Evolutionary conservation across 2,797 vertebrate genomes (phyloP).

Genomic region (Rachycentron canadum): DNA sequence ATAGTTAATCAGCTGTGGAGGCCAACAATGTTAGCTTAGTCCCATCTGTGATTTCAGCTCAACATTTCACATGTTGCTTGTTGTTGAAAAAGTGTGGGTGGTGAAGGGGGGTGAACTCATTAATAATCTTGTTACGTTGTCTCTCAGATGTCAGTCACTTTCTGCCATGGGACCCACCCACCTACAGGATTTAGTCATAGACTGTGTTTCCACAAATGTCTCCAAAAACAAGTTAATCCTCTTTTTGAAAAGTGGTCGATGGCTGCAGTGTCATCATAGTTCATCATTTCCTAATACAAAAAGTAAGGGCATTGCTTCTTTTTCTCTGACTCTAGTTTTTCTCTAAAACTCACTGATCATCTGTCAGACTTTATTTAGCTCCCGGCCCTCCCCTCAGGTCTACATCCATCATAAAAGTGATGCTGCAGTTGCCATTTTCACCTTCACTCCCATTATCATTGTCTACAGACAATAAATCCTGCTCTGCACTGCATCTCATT

Average conservation of each 20-base stretch:
- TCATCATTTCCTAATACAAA: neutral
- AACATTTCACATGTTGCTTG: neutral
- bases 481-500: slow-evolving; percentile 67
- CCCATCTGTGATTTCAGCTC: neutral
- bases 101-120: neutral
- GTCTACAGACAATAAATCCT: slow-evolving; percentile 68
- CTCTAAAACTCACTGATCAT: slow-evolving; percentile 18
- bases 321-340: neutral
- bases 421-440: slow-evolving; percentile 63
- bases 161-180: neutral
- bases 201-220: neutral
- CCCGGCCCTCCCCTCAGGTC: slow-evolving; percentile 37
- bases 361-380: slow-evolving; percentile 54
- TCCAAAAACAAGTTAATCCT: neutral
- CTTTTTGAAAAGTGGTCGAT: neutral
- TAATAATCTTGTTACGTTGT: neutral
- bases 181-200: neutral
- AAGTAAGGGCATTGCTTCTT: slow-evolving; percentile 1
- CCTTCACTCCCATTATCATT: slow-evolving; percentile 64
- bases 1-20: neutral
- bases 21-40: neutral
- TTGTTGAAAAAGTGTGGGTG: too few relatives aligned
- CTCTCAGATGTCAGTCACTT: slow-evolving; percentile 4
- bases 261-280: neutral
- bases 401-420: slow-evolving; percentile 69